Evolutionary conservation across 1,140 invertebrate species (phyloP).

Genomic region (Hydropsyche tenuis): DNA sequence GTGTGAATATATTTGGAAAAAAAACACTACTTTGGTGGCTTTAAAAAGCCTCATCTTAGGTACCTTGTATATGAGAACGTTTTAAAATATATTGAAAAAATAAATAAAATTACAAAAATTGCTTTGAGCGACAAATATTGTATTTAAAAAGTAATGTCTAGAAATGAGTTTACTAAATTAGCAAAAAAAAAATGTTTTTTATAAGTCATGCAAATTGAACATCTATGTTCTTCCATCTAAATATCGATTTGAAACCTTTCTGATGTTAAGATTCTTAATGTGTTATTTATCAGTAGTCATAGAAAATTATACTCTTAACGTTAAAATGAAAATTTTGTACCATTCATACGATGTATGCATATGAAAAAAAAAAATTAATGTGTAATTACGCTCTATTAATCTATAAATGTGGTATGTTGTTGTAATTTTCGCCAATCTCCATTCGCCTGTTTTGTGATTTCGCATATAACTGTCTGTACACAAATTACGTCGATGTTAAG

Average conservation of each 20-base stretch:
- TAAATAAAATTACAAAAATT: conserved; percentile 12
- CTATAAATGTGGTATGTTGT: conserved; percentile 31
- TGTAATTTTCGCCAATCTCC: conserved; percentile 8
- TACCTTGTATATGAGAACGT: conserved; percentile 1
- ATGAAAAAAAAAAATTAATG: conserved; percentile 7
- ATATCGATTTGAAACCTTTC: conserved; percentile 8
- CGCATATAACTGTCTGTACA: conserved; percentile 26
- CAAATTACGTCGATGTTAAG: conserved; percentile 24
- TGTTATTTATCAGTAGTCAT: conserved; percentile 34
- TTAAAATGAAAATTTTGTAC: conserved; percentile 29
- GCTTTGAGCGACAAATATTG: conserved; percentile 31
- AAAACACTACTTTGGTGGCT: conserved; percentile 2
- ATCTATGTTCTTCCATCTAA: conserved; percentile 24
- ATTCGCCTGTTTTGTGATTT: conserved; percentile 23
- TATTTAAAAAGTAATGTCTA: conserved; percentile 27
- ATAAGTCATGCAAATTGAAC: conserved; percentile 21
- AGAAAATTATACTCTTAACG: conserved; percentile 31
- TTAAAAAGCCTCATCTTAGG: not conserved
- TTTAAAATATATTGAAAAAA: not conserved
- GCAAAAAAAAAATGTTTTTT: conserved; percentile 30
- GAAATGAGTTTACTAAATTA: conserved; percentile 18
- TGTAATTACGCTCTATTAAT: conserved; percentile 20
- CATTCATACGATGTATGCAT: conserved; percentile 11
- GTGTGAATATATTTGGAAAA: not conserved
- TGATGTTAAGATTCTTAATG: conserved; percentile 29